Conservation (phyloP, 2,797 vertebrate genomes). For the Sebastes taczanowskii region DNA sequence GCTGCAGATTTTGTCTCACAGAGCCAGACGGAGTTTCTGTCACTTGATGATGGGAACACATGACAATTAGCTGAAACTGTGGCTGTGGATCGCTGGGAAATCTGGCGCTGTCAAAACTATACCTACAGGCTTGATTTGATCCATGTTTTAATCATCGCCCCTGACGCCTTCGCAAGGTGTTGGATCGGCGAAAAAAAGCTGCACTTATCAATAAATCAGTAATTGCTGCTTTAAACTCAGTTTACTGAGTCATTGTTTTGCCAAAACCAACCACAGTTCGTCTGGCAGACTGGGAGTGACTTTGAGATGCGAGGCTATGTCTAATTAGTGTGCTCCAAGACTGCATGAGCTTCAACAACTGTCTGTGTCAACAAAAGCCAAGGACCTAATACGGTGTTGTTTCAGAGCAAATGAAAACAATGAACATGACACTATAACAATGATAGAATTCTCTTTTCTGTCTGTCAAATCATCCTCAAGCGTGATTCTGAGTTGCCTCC, state of each 20-base stretch:
- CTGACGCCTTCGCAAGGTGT: background rate
- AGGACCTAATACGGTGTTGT: constrained; percentile 17
- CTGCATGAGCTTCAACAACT: constrained; percentile 5
- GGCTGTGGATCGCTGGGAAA: background rate
- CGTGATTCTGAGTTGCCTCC: constrained; percentile 33
- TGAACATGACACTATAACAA: constrained; percentile 46
- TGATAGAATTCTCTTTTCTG: constrained; percentile 51
- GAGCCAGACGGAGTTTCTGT: constrained; percentile 1
- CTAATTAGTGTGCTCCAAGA: constrained; percentile 9
- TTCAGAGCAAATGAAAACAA: constrained; percentile 48
- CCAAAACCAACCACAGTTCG: background rate
- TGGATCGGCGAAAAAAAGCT: background rate
- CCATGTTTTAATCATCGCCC: constrained; percentile 8
- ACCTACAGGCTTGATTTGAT: background rate
- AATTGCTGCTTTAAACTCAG: background rate
- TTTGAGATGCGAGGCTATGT: constrained; percentile 7
- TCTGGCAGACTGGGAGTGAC: background rate
- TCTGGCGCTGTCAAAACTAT: background rate
- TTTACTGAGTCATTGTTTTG: background rate
- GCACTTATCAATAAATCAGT: background rate
- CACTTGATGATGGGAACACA: background rate
- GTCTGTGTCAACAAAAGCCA: constrained; percentile 36
- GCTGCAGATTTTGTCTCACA: background rate
- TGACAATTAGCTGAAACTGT: background rate
- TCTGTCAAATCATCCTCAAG: constrained; percentile 64